phyloP scores from a whole-genome alignment of 2,113 vertebrate species.

The Hemicordylus capensis region DNA sequence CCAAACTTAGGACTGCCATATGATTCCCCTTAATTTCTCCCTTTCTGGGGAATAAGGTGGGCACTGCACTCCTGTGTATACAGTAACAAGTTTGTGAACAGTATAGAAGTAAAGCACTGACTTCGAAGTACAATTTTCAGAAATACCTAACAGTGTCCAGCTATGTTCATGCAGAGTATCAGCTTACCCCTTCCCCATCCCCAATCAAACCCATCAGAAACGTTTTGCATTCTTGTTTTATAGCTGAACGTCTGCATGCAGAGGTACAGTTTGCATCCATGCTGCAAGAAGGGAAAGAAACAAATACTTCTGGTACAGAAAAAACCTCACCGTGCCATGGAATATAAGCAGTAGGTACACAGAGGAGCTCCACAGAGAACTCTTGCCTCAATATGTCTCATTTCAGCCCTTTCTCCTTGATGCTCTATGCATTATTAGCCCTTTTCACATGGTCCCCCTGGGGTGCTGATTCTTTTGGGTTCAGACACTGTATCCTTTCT shows the following conservation, averaged over 20 bases:
- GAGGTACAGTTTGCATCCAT: not conserved
- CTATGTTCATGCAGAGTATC: not conserved
- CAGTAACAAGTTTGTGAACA: too few species aligned
- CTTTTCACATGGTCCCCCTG: not conserved
- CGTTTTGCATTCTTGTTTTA: constrained; percentile 3
- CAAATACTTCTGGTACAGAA: not conserved
- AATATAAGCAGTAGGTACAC: too few species aligned
- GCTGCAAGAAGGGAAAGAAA: not conserved
- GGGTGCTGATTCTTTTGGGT: constrained; percentile 19
- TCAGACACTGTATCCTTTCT: constrained; percentile 18
- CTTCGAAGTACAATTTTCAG: not conserved
- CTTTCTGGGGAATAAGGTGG: not conserved
- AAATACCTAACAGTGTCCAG: not conserved
- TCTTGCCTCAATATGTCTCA: not conserved
- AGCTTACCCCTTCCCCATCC: too few species aligned
- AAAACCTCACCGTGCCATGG: not conserved
- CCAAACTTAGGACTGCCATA: too few species aligned
- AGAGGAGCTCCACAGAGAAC: not conserved
- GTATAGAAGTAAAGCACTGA: not conserved
- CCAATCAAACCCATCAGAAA: not conserved
- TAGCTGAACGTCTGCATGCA: not conserved
- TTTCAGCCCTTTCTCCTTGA: not conserved
- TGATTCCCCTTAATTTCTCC: not conserved
- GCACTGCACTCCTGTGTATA: not conserved
- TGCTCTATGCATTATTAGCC: not conserved